A percentile compares a stretch with the other conserved stretches of the same genome.
Evolutionary conservation across 2,888 invertebrate genomes (phyloP).

Genomic region (Acholoe squamosa): DNA sequence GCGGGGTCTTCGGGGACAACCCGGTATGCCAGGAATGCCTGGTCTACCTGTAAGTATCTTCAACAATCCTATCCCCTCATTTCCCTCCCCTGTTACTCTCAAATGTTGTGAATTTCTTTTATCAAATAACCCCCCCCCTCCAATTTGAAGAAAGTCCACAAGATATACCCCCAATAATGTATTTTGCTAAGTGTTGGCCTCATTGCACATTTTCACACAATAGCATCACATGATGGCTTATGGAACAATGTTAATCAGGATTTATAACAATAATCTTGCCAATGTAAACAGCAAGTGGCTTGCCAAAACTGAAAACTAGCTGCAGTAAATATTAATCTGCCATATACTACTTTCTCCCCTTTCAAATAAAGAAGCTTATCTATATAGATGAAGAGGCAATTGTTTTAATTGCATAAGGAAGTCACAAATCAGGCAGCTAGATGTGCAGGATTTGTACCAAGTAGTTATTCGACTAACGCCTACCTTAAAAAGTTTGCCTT

Average conservation of each 20-base stretch:
- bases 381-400: neutral
- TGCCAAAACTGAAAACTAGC: neutral
- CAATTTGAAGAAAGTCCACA: too few relatives aligned
- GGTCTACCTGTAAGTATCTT: conserved; percentile 81
- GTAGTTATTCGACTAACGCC: neutral
- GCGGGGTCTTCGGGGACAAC: conserved; percentile 70
- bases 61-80: neutral
- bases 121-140: neutral
- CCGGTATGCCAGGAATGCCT: conserved; percentile 76
- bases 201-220: too few relatives aligned
- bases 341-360: neutral
- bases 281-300: neutral
- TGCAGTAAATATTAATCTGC: neutral
- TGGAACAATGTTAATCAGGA: neutral
- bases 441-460: neutral
- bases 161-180: too few relatives aligned
- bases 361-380: neutral
- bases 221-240: conserved; percentile 14
- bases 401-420: neutral
- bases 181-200: too few relatives aligned
- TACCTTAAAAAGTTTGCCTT: neutral
- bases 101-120: neutral
- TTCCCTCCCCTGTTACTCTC: neutral
- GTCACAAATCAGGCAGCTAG: neutral
- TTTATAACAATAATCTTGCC: conserved; percentile 2